Conservation (phyloP, 2,888 invertebrate genomes). For the Pterostichus madidus region DNA sequence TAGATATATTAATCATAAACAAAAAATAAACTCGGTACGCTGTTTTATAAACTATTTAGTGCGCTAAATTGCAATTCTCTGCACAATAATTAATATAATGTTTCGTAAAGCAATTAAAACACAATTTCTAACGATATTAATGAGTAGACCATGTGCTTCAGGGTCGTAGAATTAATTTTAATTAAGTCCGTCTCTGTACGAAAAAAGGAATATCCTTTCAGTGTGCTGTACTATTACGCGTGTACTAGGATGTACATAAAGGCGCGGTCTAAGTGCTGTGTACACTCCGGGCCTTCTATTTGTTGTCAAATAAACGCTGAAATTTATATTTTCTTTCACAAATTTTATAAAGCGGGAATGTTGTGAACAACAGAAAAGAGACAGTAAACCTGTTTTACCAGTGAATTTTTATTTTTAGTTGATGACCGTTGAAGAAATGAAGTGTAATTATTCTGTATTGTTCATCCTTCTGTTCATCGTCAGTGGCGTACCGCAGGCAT, state of each 20-base stretch:
- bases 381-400: conserved; percentile 51
- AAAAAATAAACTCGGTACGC: too few relatives aligned
- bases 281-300: conserved; percentile 57
- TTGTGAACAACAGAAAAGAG: conserved; percentile 50
- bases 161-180: background rate
- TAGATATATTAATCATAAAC: too few relatives aligned
- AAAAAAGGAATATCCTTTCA: conserved; percentile 2
- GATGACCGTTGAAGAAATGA: conserved; percentile 57
- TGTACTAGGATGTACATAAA: conserved; percentile 48
- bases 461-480: conserved; percentile 40
- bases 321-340: conserved; percentile 62
- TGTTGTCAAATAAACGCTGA: conserved; percentile 63
- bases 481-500: conserved; percentile 40
- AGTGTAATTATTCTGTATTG: conserved; percentile 58
- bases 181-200: conserved; percentile 35
- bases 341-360: conserved; percentile 53
- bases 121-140: too few relatives aligned
- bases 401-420: conserved; percentile 55
- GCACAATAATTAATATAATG: too few relatives aligned
- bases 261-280: conserved; percentile 61
- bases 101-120: too few relatives aligned
- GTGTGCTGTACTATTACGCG: conserved; percentile 60
- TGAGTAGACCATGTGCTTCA: background rate
- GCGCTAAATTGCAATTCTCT: too few relatives aligned
- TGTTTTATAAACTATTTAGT: too few relatives aligned